Evolutionary conservation across 1,140 invertebrate species (phyloP).

Genomic region (Bombus ignitus): DNA sequence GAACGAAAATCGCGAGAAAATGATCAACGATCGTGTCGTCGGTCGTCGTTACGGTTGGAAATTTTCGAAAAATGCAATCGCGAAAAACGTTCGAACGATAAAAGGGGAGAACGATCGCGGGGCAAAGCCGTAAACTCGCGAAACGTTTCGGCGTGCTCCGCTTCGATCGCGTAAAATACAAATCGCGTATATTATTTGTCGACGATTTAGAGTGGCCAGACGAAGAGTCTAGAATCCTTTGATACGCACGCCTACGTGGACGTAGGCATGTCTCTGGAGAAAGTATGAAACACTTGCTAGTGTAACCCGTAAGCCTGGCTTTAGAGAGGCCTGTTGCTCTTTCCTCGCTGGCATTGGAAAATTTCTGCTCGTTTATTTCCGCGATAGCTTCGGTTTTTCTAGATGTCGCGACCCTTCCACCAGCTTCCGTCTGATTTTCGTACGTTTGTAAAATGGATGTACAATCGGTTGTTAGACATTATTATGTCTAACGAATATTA

Average conservation of each 20-base stretch:
- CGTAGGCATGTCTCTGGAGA: slow-evolving; percentile 58
- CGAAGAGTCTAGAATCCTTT: slow-evolving; percentile 38
- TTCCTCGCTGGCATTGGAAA: slow-evolving; percentile 35
- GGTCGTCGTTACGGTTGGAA: too few relatives aligned
- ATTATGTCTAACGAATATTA: too few relatives aligned
- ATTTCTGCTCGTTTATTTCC: background rate
- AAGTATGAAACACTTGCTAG: slow-evolving; percentile 55
- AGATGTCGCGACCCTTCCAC: too few relatives aligned
- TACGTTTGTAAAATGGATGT: too few relatives aligned
- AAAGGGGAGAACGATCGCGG: too few relatives aligned
- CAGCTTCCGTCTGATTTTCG: too few relatives aligned
- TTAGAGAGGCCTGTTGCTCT: slow-evolving; percentile 21
- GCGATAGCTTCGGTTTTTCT: background rate
- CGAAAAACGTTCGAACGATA: too few relatives aligned
- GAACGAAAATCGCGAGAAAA: too few relatives aligned
- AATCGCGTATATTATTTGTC: too few relatives aligned
- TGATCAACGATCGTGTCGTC: too few relatives aligned
- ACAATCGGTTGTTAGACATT: rapidly evolving
- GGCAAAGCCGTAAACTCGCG: background rate
- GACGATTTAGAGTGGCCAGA: background rate
- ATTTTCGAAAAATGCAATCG: too few relatives aligned
- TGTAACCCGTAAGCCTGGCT: slow-evolving; percentile 18
- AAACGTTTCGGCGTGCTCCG: background rate
- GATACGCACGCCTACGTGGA: slow-evolving; percentile 56
- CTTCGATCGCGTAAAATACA: background rate